Evolutionary conservation across 2,113 vertebrate genomes (phyloP).

Genomic region (Nematolebias whitei): DNA sequence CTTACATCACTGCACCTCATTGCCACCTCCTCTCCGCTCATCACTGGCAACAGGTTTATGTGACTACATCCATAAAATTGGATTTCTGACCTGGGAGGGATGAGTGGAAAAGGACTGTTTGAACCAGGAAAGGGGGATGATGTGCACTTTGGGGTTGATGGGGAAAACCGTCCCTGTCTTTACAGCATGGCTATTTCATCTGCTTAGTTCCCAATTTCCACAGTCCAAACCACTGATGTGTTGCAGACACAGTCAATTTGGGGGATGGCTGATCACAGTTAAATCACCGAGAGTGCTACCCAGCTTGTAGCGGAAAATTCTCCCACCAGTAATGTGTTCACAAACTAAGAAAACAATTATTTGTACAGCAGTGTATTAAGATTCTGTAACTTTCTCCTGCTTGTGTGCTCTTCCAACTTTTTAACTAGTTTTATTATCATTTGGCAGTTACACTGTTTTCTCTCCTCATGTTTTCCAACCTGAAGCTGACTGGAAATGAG

Average conservation of each 20-base stretch:
- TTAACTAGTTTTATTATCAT: conserved; percentile 35
- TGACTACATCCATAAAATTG: conserved; percentile 81
- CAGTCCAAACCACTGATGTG: conserved; percentile 62
- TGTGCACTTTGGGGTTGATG: conserved; percentile 53
- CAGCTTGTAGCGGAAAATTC: conserved; percentile 39
- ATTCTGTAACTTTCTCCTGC: conserved; percentile 10
- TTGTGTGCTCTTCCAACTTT: conserved; percentile 26
- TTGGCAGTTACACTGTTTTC: not conserved
- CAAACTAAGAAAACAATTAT: conserved; percentile 44
- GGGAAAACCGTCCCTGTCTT: conserved; percentile 60
- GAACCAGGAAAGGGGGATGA: conserved; percentile 61
- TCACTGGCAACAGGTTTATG: conserved; percentile 67
- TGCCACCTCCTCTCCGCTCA: conserved; percentile 24
- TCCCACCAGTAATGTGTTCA: conserved; percentile 24
- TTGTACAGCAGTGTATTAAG: conserved; percentile 25
- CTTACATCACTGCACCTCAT: conserved; percentile 51
- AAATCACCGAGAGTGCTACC: conserved; percentile 37
- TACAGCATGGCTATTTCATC: conserved; percentile 69
- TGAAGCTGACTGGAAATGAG: conserved; percentile 25
- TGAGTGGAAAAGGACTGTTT: conserved; percentile 58
- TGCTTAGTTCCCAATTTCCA: conserved; percentile 67
- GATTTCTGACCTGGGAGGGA: conserved; percentile 73
- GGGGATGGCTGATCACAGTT: conserved; percentile 62
- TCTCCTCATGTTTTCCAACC: conserved; percentile 25
- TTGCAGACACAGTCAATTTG: conserved; percentile 71